Evolutionary conservation across 2,888 invertebrate species (phyloP).

Genomic region (Seira ritae): DNA sequence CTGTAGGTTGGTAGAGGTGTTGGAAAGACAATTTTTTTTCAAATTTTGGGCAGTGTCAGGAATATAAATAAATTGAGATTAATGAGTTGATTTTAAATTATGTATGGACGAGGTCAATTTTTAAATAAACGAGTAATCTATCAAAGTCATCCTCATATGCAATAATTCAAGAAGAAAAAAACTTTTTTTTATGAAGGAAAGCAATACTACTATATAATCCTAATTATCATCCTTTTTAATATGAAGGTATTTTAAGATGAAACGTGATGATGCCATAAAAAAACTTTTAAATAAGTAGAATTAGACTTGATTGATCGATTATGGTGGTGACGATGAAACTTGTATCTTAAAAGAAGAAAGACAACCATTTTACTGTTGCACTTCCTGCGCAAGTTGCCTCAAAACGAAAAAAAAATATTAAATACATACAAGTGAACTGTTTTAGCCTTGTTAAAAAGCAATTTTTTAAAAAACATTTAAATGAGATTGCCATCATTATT

Average conservation of each 20-base stretch:
- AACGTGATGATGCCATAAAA: conserved; percentile 59
- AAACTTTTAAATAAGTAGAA: conserved; percentile 31
- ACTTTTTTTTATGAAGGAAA: conserved; percentile 8
- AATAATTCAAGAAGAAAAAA: conserved; percentile 20
- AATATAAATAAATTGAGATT: conserved; percentile 19
- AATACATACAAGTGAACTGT: conserved; percentile 60
- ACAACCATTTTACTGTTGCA: conserved; percentile 66
- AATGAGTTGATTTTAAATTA: conserved; percentile 4
- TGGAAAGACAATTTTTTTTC: neutral
- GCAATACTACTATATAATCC: conserved; percentile 9
- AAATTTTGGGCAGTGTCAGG: neutral
- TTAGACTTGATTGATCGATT: neutral
- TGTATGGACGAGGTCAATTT: conserved; percentile 4
- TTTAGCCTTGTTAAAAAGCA: conserved; percentile 64
- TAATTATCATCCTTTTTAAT: conserved; percentile 28
- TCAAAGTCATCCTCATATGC: conserved; percentile 20
- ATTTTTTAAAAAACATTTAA: conserved; percentile 48
- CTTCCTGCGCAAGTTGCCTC: conserved; percentile 66
- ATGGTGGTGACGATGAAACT: conserved; percentile 19
- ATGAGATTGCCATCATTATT: conserved; percentile 47
- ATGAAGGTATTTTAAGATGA: conserved; percentile 46
- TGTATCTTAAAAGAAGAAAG: conserved; percentile 53
- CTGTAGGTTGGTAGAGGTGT: no score
- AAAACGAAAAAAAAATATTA: conserved; percentile 53
- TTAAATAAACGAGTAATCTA: conserved; percentile 1